Base-by-base conservation (phyloP, 1,140 invertebrate species). In the Trichoplusia ni region DNA sequence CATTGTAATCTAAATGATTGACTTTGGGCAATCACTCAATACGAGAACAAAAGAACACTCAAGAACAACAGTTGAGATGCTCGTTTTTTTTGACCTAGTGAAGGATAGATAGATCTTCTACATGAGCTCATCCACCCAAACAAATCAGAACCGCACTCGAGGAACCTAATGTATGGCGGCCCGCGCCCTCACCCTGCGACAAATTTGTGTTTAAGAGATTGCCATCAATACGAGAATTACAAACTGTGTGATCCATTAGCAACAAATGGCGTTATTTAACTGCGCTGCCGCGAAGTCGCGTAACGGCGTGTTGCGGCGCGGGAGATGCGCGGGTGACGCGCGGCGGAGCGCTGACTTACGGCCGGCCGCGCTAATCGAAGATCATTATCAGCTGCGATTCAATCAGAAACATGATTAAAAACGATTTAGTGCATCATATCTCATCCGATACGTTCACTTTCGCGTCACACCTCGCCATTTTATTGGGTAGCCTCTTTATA, bases 191-290 rank as follows among this genome's bases (percentile, higher is more conserved):
- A 38, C 33, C 42, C 9, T 42, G 65, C 74, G 69, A 79, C 82
- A 84, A 85, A 85, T 86, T 84, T 81, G 71, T 77, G 72, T 81
- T 86, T 84, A 84, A 84, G 74, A 87, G 84, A 86, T 86, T 81
- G 79, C 79, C 79, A 84, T 86, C 82, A 72, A 78, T 78, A 63
- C 66, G 67, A 71, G 56, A 67, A 46, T 66, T 65, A 69, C 75
- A 75, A 73, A 81, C 71, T 75, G 76, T 79, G 78, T 81, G 79
- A 81, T 85, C 78, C 81, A 85, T 85, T 87, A 82, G 63, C 71
- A 64, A 84, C 85, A 88, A 86, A 86, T 85, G 85, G 81, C 73
- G 79, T 74, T 81, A 77, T 85, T 83, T 23, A 58, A 38, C 25
- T 13, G 29, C 35, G 42, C 63, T 40, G 25, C 35, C n/a, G n/a